Conservation (phyloP, 2,797 vertebrate species). For the Coregonus sp. region DNA sequence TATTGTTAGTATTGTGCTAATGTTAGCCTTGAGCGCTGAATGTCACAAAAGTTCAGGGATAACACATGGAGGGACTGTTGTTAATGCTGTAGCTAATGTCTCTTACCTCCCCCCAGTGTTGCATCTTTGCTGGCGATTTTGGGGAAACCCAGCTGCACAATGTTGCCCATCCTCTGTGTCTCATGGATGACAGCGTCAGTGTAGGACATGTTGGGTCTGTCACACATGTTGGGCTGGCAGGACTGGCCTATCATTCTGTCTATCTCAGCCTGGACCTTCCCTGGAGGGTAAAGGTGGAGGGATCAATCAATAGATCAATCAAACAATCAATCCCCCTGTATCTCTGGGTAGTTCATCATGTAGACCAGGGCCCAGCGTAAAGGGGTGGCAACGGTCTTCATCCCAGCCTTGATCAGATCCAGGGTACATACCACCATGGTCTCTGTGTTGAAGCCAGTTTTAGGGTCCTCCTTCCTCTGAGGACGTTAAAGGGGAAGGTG, state of each 20-base stretch:
- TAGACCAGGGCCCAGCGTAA: constrained; percentile 81
- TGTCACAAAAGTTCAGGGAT: not conserved
- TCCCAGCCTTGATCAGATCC: constrained; percentile 81
- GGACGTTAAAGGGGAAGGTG: not conserved
- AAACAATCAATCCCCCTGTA: constrained; percentile 71
- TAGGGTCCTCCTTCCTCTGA: constrained; percentile 70
- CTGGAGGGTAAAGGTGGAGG: constrained; percentile 22
- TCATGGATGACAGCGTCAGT: constrained; percentile 76
- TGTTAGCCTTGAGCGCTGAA: not conserved
- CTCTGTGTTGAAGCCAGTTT: constrained; percentile 75
- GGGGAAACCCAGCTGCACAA: constrained; percentile 53
- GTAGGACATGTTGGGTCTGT: constrained; percentile 70
- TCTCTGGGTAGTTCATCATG: constrained; percentile 81
- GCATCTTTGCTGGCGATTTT: too few species aligned
- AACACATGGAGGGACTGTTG: not conserved
- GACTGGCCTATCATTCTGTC: constrained; percentile 49
- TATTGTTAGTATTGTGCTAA: not conserved
- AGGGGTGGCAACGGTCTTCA: constrained; percentile 70
- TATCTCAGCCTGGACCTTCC: constrained; percentile 55
- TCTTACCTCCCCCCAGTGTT: constrained; percentile 67
- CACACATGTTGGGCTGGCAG: constrained; percentile 32
- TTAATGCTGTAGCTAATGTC: not conserved
- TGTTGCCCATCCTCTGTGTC: constrained; percentile 69
- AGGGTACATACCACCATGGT: constrained; percentile 64
- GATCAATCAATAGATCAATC: not conserved